Conservation (phyloP, 2,113 vertebrate species). For the Phalacrocorax carbo region DNA sequence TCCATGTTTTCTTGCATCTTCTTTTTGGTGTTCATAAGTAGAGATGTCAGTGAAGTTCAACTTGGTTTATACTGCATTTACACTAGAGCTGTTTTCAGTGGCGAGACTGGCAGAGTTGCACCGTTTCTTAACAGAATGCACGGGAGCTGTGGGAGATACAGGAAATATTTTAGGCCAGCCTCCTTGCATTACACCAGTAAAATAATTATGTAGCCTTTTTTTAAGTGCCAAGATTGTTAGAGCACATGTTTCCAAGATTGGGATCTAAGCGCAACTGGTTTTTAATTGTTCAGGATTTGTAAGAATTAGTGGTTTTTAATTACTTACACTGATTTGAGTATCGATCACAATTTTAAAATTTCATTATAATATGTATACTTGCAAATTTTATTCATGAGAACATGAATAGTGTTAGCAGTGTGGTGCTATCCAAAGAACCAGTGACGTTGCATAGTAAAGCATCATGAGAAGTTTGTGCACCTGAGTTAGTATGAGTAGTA, state of each 20-base stretch:
- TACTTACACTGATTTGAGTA: background rate
- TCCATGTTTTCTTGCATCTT: background rate
- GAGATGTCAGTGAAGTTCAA: background rate
- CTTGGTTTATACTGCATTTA: background rate
- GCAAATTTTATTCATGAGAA: background rate
- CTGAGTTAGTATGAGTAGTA: background rate
- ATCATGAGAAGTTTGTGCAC: background rate
- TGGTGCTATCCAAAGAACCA: background rate
- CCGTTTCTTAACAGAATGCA: background rate
- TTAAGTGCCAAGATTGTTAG: background rate
- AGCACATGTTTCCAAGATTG: background rate
- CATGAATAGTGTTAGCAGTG: background rate
- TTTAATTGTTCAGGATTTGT: background rate
- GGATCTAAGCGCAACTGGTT: background rate
- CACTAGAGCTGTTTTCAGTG: background rate
- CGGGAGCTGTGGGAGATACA: background rate
- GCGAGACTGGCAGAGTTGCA: background rate
- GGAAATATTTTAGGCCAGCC: background rate
- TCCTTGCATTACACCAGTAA: background rate
- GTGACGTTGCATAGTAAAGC: background rate
- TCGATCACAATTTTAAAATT: background rate
- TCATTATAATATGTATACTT: background rate
- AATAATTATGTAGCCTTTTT: background rate
- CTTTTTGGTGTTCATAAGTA: background rate
- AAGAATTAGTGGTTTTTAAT: conserved; percentile 19